A percentile compares a stretch with the other conserved stretches of the same genome.
These are phyloP conservation scores for Rhynchonycteris naso DNA, from an alignment of 2,797 vertebrate species.

Conservation along the genomic window DNA sequence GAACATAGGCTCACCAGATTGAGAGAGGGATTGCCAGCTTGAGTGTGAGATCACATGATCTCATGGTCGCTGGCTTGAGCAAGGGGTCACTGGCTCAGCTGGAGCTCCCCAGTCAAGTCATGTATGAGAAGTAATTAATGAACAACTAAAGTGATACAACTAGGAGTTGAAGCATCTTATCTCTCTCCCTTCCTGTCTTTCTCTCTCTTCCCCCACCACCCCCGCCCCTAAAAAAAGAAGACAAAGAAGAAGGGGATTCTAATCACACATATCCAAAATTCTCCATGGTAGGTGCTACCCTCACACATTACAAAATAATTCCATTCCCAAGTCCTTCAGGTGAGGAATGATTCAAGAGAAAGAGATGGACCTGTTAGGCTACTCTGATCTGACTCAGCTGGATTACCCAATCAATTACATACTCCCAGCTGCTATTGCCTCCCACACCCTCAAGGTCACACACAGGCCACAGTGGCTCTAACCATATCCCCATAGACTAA, in stretches of 20 bases:
- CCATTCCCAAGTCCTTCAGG: not conserved
- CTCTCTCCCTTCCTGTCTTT: too few species aligned
- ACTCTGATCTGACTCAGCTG: not conserved
- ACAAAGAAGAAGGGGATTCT: not conserved
- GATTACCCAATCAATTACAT: not conserved
- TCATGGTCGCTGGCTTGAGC: too few species aligned
- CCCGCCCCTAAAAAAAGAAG: too few species aligned
- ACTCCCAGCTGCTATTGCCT: not conserved
- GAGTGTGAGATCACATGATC: too few species aligned
- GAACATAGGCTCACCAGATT: too few species aligned
- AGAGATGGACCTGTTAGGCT: not conserved
- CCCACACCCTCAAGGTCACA: not conserved
- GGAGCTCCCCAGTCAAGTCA: too few species aligned
- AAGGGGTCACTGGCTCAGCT: too few species aligned
- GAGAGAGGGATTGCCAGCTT: too few species aligned
- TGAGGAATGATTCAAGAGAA: not conserved
- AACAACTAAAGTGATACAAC: too few species aligned
- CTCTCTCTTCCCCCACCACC: too few species aligned
- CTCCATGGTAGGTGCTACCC: not conserved
- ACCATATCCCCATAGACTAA: not conserved
- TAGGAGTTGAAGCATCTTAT: too few species aligned
- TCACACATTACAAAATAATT: not conserved
- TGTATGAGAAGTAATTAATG: too few species aligned
- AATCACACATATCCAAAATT: not conserved
- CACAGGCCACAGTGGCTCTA: not conserved